Percentiles rank a stretch among this genome's conserved stretches.
phyloP scores from a whole-genome alignment of 2,888 invertebrate genomes.

The Frankliniella fusca region DNA sequence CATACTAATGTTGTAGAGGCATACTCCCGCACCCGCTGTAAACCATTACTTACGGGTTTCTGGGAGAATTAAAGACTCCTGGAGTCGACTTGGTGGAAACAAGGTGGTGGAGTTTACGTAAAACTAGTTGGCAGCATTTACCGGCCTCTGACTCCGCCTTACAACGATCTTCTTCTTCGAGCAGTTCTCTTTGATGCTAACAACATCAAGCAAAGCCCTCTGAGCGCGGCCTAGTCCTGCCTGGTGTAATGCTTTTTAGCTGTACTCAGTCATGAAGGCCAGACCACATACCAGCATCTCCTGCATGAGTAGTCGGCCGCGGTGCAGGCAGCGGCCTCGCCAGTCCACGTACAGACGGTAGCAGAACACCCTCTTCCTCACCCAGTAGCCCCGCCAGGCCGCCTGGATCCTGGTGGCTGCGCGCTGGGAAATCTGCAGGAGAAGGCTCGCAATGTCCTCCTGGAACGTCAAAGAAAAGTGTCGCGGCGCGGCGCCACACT shows the following conservation, averaged over 20 bases:
- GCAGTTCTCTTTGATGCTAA: background rate
- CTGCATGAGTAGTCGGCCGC: background rate
- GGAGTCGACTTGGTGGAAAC: background rate
- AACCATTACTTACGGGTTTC: background rate
- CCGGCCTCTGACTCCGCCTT: background rate
- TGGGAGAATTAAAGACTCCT: conserved; percentile 7
- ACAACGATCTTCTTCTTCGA: background rate
- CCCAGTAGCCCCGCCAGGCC: background rate
- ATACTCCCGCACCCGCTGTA: background rate
- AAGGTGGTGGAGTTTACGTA: conserved; percentile 5
- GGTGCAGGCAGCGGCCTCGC: background rate
- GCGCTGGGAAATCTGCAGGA: background rate
- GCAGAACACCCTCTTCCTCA: background rate
- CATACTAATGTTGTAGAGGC: background rate
- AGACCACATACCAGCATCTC: conserved; percentile 13
- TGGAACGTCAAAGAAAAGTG: background rate
- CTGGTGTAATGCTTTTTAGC: too few relatives aligned
- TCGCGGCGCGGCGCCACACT: background rate
- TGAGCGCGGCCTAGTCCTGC: too few relatives aligned
- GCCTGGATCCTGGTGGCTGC: background rate
- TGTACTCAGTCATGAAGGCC: too few relatives aligned
- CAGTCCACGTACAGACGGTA: background rate
- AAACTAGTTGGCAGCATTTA: background rate
- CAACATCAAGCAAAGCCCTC: too few relatives aligned
- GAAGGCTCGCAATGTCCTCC: background rate